Evolutionary conservation across 30 jellyfish, hydroid and myxozoan species (phyloP).

Genomic region (Turritopsis rubra): DNA sequence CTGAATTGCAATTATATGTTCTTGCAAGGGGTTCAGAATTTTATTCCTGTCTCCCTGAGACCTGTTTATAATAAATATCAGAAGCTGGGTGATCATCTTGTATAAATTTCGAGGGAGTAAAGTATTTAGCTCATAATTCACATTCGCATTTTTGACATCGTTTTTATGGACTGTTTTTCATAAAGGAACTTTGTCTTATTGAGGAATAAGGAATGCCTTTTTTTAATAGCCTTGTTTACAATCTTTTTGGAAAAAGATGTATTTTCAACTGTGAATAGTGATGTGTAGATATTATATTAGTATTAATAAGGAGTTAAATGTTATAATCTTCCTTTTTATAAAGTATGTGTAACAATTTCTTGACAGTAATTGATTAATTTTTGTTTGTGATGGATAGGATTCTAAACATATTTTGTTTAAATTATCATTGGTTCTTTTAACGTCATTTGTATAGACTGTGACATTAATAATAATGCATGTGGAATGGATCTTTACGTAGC

Average conservation of each 20-base stretch:
- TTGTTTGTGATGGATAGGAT: background rate
- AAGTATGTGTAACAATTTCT: background rate
- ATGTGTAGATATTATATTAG: background rate
- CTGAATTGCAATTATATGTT: no score
- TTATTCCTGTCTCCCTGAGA: background rate
- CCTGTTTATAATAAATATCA: no score
- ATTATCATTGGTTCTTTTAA: background rate
- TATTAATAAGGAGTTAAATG: background rate
- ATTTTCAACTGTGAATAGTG: background rate
- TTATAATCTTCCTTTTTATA: background rate
- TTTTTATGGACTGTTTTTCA: no score
- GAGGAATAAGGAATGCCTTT: background rate
- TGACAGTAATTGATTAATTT: background rate
- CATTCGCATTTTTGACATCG: no score
- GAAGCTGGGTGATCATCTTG: background rate
- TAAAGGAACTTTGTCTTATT: background rate
- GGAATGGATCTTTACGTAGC: background rate
- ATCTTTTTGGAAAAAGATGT: background rate
- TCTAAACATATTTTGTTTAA: background rate
- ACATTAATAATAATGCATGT: background rate
- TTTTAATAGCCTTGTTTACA: background rate
- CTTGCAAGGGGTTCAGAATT: background rate
- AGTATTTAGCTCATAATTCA: no score
- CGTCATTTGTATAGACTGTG: background rate
- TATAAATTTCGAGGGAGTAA: background rate